These are phyloP conservation scores for Halisarca cf. caerulea DNA, from an alignment of 37 sponge, comb jelly and placozoan genomes.

Conservation along the genomic window DNA sequence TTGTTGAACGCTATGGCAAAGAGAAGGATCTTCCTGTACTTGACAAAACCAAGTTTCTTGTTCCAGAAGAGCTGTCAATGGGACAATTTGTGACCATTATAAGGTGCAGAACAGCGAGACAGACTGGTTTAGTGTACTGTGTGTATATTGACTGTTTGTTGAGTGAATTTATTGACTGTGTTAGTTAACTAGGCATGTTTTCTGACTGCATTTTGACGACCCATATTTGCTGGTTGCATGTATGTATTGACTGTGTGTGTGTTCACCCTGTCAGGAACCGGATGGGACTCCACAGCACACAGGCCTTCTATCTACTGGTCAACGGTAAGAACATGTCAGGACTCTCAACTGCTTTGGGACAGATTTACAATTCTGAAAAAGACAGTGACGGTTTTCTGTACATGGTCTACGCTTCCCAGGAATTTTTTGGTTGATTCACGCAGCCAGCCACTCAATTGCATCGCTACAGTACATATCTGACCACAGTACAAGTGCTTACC, in stretches of 20 bases:
- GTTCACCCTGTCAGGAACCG: conserved; percentile 77
- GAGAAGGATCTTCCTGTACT: conserved; percentile 92
- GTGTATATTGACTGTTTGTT: background rate
- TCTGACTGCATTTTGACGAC: background rate
- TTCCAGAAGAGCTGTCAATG: conserved; percentile 89
- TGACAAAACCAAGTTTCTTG: conserved; percentile 91
- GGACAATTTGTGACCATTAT: conserved; percentile 88
- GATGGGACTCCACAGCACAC: conserved; percentile 87
- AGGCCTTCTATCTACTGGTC: conserved; percentile 96
- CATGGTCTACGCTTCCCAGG: conserved; percentile 99
- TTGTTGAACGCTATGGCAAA: conserved; percentile 92
- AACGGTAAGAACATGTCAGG: conserved; percentile 97
- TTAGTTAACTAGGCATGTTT: background rate
- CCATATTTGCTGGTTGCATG: background rate
- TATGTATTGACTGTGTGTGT: background rate
- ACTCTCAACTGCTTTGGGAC: conserved; percentile 88
- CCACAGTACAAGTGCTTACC: no score
- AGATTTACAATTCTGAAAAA: conserved; percentile 90
- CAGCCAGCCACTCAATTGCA: background rate
- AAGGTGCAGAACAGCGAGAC: conserved; percentile 55
- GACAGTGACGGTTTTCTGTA: conserved; percentile 98
- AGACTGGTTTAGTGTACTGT: background rate
- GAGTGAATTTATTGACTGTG: background rate
- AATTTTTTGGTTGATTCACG: conserved; percentile 87
- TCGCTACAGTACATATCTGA: no score